Evolutionary conservation across 2,113 vertebrate genomes (phyloP).

Genomic region (Rostratula benghalensis): DNA sequence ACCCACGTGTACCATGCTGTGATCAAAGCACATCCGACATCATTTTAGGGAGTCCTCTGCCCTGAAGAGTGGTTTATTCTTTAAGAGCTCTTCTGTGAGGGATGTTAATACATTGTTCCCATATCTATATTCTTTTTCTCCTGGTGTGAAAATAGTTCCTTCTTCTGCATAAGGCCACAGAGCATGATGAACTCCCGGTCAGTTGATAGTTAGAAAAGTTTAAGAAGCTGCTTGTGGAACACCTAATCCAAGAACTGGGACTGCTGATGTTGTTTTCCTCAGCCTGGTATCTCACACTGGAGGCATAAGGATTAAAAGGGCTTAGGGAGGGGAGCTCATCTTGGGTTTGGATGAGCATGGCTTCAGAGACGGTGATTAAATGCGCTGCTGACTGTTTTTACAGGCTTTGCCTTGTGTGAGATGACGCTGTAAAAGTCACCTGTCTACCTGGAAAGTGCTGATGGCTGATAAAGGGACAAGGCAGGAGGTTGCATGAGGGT

Average conservation of each 20-base stretch:
- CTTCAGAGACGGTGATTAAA: background rate
- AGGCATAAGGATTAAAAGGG: background rate
- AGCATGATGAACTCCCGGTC: background rate
- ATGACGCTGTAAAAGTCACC: background rate
- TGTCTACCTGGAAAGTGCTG: background rate
- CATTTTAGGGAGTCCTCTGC: background rate
- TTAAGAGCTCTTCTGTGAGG: background rate
- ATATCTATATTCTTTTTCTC: background rate
- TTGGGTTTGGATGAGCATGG: background rate
- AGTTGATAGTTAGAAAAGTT: background rate
- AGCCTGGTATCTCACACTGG: background rate
- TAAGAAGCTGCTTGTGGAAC: background rate
- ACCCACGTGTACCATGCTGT: fast-evolving
- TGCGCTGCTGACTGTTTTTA: background rate
- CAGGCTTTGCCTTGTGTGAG: background rate
- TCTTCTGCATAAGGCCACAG: background rate
- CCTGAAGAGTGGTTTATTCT: background rate
- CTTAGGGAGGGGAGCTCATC: background rate
- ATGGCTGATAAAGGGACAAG: background rate
- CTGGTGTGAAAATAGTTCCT: background rate
- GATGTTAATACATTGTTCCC: background rate
- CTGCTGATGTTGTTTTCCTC: background rate
- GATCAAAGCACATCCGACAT: background rate
- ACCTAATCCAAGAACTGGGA: background rate
- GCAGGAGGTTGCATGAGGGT: background rate